Evolutionary conservation across 2,888 invertebrate genomes (phyloP), one percentile per base, ranked within the genome.

Genomic region (Tipula confusa): DNA sequence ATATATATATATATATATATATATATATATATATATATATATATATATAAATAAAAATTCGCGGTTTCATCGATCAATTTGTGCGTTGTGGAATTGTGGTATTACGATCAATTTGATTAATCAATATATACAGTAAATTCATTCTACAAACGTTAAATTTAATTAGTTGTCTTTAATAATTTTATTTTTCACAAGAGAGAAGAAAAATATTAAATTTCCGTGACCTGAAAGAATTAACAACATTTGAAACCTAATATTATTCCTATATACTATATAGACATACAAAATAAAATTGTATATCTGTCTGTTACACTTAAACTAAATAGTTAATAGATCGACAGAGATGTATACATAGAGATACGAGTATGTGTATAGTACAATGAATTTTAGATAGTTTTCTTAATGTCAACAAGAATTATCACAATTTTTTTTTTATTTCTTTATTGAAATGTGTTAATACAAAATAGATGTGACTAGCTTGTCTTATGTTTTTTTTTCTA

Each of bases 171-270:
- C 18, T 24, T 24, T 48, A 7, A 43, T 48, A 48, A 48, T 48
- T 48, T 18, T 24, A 5, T 7, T 48, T 64, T 9, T 18, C 1
- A 33, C 33, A 11, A 64, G 2, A 64, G 2, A 1, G 24, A 24
- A 24, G 3, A 24, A 24, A 2, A 64, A 64, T 64, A 64, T 64
- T 24, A 64, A 24, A 64, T 64, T 24, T 64, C 64, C 64, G 64
- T 64, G 64, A 64, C 64, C 64, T 64, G 64, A 64, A 64, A 64
- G 64, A 64, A 64, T 64, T 64, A 64, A 64, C 64, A 64, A 2
- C 64, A 64, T 64, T 64, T 64, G 64, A 64, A 64, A 64, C 9
- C 0, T 24, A 64, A 64, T 64, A 43, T 9, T 11, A 4, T 6
- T n/a, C 43, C n/a, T 43, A 2, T 43, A n/a, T 43, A 36, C 36